phyloP scores from a whole-genome alignment of 2,113 vertebrate species.

The Pomatostomus ruficeps region DNA sequence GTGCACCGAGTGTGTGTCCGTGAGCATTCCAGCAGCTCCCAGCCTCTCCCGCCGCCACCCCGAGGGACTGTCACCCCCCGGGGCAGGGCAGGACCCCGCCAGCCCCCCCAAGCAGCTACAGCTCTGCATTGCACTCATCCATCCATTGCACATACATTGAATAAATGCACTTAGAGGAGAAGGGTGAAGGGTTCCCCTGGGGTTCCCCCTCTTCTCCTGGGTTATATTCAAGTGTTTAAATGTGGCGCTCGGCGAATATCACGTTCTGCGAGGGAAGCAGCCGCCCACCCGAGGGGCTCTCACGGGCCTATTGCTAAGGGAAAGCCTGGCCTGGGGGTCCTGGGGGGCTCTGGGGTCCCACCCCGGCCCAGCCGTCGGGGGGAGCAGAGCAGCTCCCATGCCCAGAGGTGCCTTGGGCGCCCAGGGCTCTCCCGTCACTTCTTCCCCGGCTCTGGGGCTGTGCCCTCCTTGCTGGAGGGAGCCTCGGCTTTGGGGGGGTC shows the following conservation, averaged over 20 bases:
- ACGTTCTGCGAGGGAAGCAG: constrained; percentile 79
- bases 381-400: neutral
- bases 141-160: constrained; percentile 67
- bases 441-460: constrained; percentile 56
- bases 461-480: constrained; percentile 39
- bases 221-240: constrained; percentile 77
- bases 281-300: constrained; percentile 42
- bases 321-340: constrained; percentile 5
- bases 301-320: constrained; percentile 55
- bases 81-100: constrained; percentile 19
- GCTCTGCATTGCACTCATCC: constrained; percentile 71
- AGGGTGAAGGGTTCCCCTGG: neutral
- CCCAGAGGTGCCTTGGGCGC: neutral
- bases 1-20: neutral
- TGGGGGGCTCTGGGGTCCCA: neutral
- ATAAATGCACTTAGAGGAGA: constrained; percentile 87
- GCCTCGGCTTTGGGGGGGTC: constrained; percentile 18
- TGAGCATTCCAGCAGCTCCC: neutral
- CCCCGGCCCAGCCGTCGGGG: fast-evolving
- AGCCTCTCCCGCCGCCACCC: neutral
- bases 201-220: constrained; percentile 32
- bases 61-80: neutral
- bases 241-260: constrained; percentile 76
- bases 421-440: constrained; percentile 3
- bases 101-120: constrained; percentile 52